A percentile compares a stretch with the other conserved stretches of the same genome.
phyloP scores from a whole-genome alignment of 1,140 invertebrate species.

The Leptopilina boulardi region DNA sequence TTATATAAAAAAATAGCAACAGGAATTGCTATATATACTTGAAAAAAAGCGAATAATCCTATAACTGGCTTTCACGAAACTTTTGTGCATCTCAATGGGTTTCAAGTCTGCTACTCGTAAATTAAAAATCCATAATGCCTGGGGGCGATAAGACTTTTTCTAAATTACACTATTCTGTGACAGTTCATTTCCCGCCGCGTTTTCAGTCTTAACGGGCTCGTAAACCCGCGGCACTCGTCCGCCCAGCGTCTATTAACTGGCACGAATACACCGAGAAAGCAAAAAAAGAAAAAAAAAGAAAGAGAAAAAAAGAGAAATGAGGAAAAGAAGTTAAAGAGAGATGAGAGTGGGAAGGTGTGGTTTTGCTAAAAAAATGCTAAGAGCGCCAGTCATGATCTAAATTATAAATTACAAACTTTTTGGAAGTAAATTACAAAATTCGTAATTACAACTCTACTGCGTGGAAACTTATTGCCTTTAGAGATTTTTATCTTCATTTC shows the following conservation, averaged over 20 bases:
- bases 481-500: constrained; percentile 3
- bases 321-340: not conserved
- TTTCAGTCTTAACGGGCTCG: constrained; percentile 54
- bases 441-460: not conserved
- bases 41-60: constrained; percentile 14
- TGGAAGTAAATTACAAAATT: constrained; percentile 14
- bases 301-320: not conserved
- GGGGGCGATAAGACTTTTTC: constrained; percentile 31
- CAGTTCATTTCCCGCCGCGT: constrained; percentile 57
- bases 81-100: constrained; percentile 20
- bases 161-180: constrained; percentile 48
- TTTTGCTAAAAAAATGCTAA: not conserved
- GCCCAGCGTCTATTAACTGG: constrained; percentile 58
- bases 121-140: constrained; percentile 43
- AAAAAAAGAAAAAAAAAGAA: constrained; percentile 36
- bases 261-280: constrained; percentile 38
- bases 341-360: not conserved
- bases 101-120: constrained; percentile 30
- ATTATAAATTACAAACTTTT: constrained; percentile 25
- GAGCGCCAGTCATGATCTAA: not conserved
- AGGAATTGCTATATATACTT: constrained; percentile 12
- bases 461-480: not conserved
- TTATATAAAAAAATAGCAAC: not conserved
- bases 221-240: constrained; percentile 53
- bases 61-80: not conserved